phyloP scores from a whole-genome alignment of 2,888 invertebrate species.

The Hydrotaea diabolus region DNA sequence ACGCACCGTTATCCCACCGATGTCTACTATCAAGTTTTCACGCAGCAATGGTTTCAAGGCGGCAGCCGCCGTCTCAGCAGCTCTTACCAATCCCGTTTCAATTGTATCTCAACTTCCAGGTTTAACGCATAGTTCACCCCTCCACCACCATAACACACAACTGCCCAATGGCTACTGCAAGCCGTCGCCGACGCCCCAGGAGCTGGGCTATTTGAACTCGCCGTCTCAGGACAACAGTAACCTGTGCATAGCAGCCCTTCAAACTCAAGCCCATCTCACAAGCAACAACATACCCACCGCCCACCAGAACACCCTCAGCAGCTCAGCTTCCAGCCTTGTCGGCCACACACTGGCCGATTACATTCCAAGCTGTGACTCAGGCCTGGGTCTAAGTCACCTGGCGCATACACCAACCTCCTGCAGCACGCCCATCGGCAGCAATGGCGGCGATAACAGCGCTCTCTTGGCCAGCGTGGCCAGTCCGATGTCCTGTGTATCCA shows the following conservation, averaged over 20 bases:
- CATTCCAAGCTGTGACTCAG: conserved; percentile 76
- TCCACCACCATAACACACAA: conserved; percentile 69
- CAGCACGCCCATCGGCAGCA: conserved; percentile 62
- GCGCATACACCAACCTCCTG: conserved; percentile 65
- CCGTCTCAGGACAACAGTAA: conserved; percentile 77
- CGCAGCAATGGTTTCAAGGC: conserved; percentile 74
- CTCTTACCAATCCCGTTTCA: conserved; percentile 62
- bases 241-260: conserved; percentile 68
- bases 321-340: conserved; percentile 60
- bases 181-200: conserved; percentile 79
- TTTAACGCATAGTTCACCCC: conserved; percentile 67
- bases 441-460: conserved; percentile 63
- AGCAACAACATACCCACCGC: conserved; percentile 67
- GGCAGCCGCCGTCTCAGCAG: conserved; percentile 69
- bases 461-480: conserved; percentile 67
- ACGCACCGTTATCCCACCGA: conserved; percentile 79
- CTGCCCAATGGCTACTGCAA: conserved; percentile 80
- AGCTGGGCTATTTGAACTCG: conserved; percentile 78
- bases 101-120: conserved; percentile 68
- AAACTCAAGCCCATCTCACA: conserved; percentile 69
- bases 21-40: conserved; percentile 79
- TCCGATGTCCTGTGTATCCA: conserved; percentile 69
- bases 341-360: conserved; percentile 74
- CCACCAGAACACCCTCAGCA: conserved; percentile 69
- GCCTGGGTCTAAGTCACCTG: conserved; percentile 63